Percentiles rank a stretch among this genome's conserved stretches.
Evolutionary conservation across 2,888 invertebrate species (phyloP).

Genomic region (Microplitis deprimator): DNA sequence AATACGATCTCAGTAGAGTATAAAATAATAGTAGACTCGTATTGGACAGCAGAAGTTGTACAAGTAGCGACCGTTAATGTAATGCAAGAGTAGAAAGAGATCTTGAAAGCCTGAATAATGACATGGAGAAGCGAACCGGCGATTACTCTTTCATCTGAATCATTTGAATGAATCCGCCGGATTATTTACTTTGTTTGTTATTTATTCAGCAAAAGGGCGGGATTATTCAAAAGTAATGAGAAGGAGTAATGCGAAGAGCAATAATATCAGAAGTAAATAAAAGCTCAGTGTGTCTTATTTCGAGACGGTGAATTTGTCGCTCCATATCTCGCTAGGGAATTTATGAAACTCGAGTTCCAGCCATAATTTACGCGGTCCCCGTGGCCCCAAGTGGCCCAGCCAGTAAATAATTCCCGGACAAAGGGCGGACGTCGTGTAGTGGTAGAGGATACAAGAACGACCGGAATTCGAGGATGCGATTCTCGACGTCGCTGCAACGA

Average conservation of each 20-base stretch:
- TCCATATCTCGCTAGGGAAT: constrained; percentile 63
- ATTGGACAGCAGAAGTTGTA: no score
- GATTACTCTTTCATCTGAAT: no score
- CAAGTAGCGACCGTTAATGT: no score
- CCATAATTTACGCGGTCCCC: constrained; percentile 60
- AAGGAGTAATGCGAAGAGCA: not conserved
- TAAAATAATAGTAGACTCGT: no score
- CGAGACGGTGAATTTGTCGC: constrained; percentile 61
- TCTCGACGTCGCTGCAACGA: not conserved
- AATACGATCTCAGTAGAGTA: not conserved
- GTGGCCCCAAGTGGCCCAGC: constrained; percentile 39
- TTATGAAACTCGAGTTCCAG: constrained; percentile 61
- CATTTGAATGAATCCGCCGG: no score
- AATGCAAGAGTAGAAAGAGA: no score
- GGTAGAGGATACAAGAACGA: constrained; percentile 25
- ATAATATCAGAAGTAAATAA: constrained; percentile 1
- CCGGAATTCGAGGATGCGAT: constrained; percentile 28
- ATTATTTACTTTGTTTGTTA: no score
- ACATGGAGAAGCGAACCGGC: no score
- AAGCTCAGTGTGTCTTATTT: constrained; percentile 9
- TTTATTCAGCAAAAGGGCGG: no score
- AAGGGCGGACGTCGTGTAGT: constrained; percentile 47
- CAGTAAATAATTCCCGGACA: constrained; percentile 61
- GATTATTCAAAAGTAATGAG: not conserved
- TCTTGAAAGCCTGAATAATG: no score